Evolutionary conservation across 1,140 invertebrate genomes (phyloP).

Genomic region (Pseudomyrmex gracilis): DNA sequence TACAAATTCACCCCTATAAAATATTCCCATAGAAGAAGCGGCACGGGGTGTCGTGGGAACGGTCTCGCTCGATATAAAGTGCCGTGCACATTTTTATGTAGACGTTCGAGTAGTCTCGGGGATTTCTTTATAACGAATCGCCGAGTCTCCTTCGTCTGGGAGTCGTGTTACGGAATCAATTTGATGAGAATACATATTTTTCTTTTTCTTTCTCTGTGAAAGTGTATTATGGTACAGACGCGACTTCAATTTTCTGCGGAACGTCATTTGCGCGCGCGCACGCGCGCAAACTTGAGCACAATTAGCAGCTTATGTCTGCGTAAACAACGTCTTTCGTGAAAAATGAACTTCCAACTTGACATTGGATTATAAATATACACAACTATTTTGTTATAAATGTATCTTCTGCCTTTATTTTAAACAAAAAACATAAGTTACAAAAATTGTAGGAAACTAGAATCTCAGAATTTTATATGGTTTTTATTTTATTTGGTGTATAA

Average conservation of each 20-base stretch:
- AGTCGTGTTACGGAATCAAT: conserved; percentile 37
- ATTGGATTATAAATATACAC: too few relatives aligned
- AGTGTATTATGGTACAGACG: background rate
- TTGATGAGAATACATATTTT: conserved; percentile 37
- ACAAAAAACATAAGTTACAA: too few relatives aligned
- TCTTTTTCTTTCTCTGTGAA: conserved; percentile 22
- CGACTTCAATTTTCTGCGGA: conserved; percentile 29
- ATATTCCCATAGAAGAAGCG: conserved; percentile 78
- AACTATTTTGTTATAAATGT: too few relatives aligned
- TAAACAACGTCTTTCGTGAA: background rate
- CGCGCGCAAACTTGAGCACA: background rate
- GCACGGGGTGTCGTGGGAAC: conserved; percentile 82
- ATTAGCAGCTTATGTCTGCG: background rate
- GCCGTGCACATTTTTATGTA: conserved; percentile 74
- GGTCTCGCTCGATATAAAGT: conserved; percentile 78
- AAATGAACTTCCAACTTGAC: background rate
- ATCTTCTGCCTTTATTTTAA: too few relatives aligned
- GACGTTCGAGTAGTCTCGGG: conserved; percentile 68
- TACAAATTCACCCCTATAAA: conserved; percentile 79
- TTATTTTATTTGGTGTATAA: too few relatives aligned
- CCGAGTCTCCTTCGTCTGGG: conserved; percentile 43
- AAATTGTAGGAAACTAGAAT: too few relatives aligned
- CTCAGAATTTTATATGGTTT: too few relatives aligned
- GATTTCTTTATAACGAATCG: conserved; percentile 74
- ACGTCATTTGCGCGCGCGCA: background rate